Conservation (phyloP, 1,140 invertebrate genomes). For the Drosophila bocqueti region DNA sequence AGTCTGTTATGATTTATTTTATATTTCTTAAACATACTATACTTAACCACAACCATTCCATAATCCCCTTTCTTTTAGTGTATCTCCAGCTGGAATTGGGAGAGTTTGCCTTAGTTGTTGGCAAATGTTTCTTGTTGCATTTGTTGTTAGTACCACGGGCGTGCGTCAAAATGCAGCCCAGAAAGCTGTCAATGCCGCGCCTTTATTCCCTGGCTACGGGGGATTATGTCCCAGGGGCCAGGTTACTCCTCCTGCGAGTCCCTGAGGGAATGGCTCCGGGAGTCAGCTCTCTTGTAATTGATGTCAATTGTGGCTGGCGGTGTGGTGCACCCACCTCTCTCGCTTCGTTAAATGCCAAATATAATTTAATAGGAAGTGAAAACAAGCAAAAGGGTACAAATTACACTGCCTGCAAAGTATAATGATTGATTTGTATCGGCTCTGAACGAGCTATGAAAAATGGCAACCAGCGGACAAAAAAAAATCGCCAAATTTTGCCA, state of each 20-base stretch:
- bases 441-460: constrained; percentile 61
- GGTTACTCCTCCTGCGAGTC: constrained; percentile 8
- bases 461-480: constrained; percentile 19
- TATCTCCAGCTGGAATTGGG: constrained; percentile 12
- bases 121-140: constrained; percentile 19
- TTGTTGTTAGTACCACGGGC: constrained; percentile 40
- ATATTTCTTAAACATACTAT: too few relatives aligned
- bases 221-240: constrained; percentile 21
- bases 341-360: constrained; percentile 79
- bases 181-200: constrained; percentile 69
- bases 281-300: constrained; percentile 76
- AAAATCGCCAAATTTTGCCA: constrained; percentile 46
- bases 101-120: constrained; percentile 39
- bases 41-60: background rate
- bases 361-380: constrained; percentile 84
- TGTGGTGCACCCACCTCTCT: constrained; percentile 63
- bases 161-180: constrained; percentile 71
- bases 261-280: constrained; percentile 51
- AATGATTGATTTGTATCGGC: constrained; percentile 83
- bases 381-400: constrained; percentile 79
- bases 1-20: too few relatives aligned
- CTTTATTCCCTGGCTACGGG: constrained; percentile 39
- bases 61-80: constrained; percentile 5
- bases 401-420: constrained; percentile 63
- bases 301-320: constrained; percentile 64